Conservation (phyloP, 2,888 invertebrate genomes). For the Cenopis cana region DNA sequence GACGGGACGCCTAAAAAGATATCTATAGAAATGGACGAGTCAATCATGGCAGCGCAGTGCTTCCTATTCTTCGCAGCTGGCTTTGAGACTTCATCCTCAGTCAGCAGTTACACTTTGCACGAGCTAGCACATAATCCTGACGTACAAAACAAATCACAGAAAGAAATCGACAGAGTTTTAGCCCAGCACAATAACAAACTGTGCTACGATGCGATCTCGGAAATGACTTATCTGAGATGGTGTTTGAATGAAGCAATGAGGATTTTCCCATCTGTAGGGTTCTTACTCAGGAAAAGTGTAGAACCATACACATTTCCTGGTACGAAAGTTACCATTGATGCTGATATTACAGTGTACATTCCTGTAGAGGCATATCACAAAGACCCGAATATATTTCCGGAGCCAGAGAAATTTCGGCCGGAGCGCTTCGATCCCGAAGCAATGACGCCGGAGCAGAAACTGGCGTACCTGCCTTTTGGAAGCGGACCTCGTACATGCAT, state of each 20-base stretch:
- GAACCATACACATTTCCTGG: slow-evolving; percentile 3
- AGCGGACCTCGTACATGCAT: slow-evolving; percentile 7
- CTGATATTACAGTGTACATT: not conserved
- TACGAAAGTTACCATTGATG: slow-evolving; percentile 15
- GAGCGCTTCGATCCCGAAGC: slow-evolving; percentile 1
- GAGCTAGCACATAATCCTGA: slow-evolving; percentile 14
- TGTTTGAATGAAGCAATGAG: slow-evolving; percentile 17
- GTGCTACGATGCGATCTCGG: slow-evolving; percentile 15
- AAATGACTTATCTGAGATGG: slow-evolving; percentile 25
- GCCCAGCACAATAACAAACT: slow-evolving; percentile 10
- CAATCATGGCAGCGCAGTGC: slow-evolving; percentile 10
- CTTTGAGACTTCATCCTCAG: slow-evolving; percentile 13
- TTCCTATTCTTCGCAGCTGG: slow-evolving; percentile 11
- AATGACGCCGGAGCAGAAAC: not conserved
- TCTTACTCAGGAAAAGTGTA: not conserved
- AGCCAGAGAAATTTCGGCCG: slow-evolving; percentile 15
- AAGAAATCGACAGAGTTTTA: slow-evolving; percentile 12
- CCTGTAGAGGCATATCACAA: slow-evolving; percentile 16
- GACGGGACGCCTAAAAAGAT: slow-evolving; percentile 26
- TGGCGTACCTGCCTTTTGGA: slow-evolving; percentile 1
- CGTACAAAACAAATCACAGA: not conserved
- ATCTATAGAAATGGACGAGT: slow-evolving; percentile 6
- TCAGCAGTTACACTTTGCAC: slow-evolving; percentile 11
- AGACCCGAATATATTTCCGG: slow-evolving; percentile 18
- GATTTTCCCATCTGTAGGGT: not conserved